phyloP scores from a whole-genome alignment of 2,113 vertebrate genomes.

The Turdus rufiventris region DNA sequence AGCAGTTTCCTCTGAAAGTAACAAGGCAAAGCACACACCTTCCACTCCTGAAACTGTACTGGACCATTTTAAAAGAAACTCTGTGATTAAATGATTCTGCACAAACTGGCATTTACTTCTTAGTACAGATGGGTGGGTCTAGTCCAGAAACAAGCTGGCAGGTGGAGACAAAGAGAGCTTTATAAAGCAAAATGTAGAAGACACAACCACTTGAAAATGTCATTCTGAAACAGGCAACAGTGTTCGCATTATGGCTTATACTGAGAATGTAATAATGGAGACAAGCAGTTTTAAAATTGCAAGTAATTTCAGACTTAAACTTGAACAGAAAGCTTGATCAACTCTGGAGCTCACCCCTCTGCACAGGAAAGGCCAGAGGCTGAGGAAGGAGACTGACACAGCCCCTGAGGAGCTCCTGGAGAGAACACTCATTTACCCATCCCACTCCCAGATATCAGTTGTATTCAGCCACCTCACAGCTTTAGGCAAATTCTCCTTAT shows the following conservation, averaged over 20 bases:
- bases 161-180: not conserved
- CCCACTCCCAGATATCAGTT: not conserved
- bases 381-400: not conserved
- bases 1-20: not conserved
- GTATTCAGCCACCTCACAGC: not conserved
- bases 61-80: not conserved
- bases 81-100: not conserved
- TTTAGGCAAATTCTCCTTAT: not conserved
- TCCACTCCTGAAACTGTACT: not conserved
- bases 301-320: not conserved
- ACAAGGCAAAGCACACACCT: not conserved
- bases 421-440: not conserved
- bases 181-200: not conserved
- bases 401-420: not conserved
- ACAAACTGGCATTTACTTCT: not conserved
- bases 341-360: not conserved
- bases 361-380: not conserved
- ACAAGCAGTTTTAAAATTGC: not conserved
- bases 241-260: not conserved
- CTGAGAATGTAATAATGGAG: not conserved
- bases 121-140: not conserved
- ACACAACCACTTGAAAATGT: not conserved
- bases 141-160: not conserved
- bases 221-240: not conserved
- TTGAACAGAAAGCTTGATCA: not conserved